Evolutionary conservation across 23 tunicate species (phyloP).

Genomic region (Clavelina lepadiformis): DNA sequence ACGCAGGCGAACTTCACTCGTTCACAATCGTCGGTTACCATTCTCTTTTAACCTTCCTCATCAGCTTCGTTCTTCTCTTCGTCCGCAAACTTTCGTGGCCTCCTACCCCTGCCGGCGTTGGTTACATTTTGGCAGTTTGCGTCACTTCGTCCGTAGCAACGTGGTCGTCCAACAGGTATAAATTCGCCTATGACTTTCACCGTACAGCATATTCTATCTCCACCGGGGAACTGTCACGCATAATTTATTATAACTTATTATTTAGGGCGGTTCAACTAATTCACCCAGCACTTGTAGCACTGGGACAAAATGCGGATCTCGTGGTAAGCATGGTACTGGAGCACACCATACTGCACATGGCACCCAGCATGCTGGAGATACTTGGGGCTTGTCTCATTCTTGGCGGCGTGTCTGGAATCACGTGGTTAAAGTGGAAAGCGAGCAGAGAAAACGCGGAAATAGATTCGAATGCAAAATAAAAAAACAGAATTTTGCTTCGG

Average conservation of each 20-base stretch:
- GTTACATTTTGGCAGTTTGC: slow-evolving; percentile 52
- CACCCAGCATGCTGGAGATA: slow-evolving; percentile 47
- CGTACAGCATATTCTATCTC: not conserved
- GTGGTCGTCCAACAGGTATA: slow-evolving; percentile 58
- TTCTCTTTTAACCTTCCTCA: slow-evolving; percentile 43
- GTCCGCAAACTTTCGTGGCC: slow-evolving; percentile 58
- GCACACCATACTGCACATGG: slow-evolving; percentile 45
- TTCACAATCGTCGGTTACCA: slow-evolving; percentile 66
- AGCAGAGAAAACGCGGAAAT: slow-evolving; percentile 14
- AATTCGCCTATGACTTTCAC: no score
- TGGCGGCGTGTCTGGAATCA: slow-evolving; percentile 40
- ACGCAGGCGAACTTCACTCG: slow-evolving; percentile 43
- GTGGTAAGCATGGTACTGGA: slow-evolving; percentile 65
- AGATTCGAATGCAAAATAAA: no score
- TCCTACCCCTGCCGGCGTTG: slow-evolving; percentile 48
- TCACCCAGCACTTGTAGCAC: slow-evolving; percentile 67
- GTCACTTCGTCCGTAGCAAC: slow-evolving; percentile 69
- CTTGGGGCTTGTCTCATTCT: slow-evolving; percentile 48
- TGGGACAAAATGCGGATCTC: slow-evolving; percentile 76
- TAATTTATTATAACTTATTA: no score
- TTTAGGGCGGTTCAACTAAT: slow-evolving; percentile 60
- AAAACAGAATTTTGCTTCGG: no score
- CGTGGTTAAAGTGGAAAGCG: slow-evolving; percentile 47
- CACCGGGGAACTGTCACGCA: not conserved
- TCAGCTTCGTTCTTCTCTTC: slow-evolving; percentile 26